phyloP scores from a whole-genome alignment of 2,888 invertebrate genomes.

The Eupithecia pulchellata region DNA sequence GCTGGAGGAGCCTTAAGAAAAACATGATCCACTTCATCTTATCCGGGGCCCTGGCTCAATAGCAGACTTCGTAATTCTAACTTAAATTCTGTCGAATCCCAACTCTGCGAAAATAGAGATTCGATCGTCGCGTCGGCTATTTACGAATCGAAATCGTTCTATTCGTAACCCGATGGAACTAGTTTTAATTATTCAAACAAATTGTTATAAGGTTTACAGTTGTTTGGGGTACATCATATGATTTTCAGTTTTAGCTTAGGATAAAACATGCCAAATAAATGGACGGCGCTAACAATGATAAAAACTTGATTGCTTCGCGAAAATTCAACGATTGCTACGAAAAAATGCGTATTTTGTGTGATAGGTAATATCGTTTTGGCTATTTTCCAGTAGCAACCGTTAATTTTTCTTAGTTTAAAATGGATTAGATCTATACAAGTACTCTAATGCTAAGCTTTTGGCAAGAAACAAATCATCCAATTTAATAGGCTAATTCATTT shows the following conservation, averaged over 20 bases:
- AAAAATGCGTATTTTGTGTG: neutral
- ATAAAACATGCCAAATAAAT: slow-evolving; percentile 69
- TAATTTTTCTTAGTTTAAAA: slow-evolving; percentile 2
- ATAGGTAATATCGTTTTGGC: neutral
- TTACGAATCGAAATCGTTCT: neutral
- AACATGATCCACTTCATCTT: neutral
- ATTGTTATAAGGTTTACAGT: slow-evolving; percentile 13
- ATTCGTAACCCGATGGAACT: neutral
- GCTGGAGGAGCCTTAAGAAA: too few species aligned
- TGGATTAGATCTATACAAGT: slow-evolving; percentile 47
- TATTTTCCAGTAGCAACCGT: slow-evolving; percentile 1
- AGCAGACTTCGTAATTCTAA: neutral
- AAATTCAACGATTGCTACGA: slow-evolving; percentile 13
- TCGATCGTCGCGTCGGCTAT: neutral
- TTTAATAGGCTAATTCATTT: slow-evolving; percentile 39
- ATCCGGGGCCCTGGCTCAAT: neutral
- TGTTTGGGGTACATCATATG: slow-evolving; percentile 3
- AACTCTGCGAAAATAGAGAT: neutral
- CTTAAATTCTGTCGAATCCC: neutral
- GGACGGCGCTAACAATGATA: slow-evolving; percentile 75
- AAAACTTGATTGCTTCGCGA: slow-evolving; percentile 31
- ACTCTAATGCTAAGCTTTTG: slow-evolving; percentile 57
- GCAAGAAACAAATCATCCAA: slow-evolving; percentile 57
- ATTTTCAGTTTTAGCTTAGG: slow-evolving; percentile 29
- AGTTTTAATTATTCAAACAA: neutral